A percentile compares a stretch with the other conserved stretches of the same genome.
These are phyloP conservation scores for Agonopterix arenella DNA, from an alignment of 2,888 invertebrate genomes.

Conservation along the genomic window DNA sequence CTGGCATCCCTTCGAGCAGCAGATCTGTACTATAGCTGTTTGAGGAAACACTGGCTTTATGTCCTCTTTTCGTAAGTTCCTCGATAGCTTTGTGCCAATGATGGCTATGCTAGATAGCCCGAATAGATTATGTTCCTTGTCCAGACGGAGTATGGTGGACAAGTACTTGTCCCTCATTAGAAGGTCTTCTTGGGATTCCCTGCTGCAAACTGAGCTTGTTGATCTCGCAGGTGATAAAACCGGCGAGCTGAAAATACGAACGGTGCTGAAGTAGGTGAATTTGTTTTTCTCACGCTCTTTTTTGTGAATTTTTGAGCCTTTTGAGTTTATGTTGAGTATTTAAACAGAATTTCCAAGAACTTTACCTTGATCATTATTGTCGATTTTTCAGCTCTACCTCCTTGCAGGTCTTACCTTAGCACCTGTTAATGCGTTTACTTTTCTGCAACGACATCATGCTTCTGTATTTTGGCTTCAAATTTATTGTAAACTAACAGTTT, in stretches of 20 bases:
- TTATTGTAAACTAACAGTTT: not conserved
- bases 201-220: conserved; percentile 34
- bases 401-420: conserved; percentile 35
- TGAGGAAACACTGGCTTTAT: conserved; percentile 56
- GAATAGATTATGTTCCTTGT: conserved; percentile 65
- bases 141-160: conserved; percentile 57
- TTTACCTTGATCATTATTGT: conserved; percentile 5
- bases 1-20: conserved; percentile 36
- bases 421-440: conserved; percentile 57
- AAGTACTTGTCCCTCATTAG: conserved; percentile 44
- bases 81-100: conserved; percentile 36
- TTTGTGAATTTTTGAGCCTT: too few species aligned
- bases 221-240: conserved; percentile 42
- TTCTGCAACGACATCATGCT: conserved; percentile 55
- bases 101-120: conserved; percentile 59
- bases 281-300: too few species aligned
- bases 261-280: not conserved
- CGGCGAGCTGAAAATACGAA: conserved; percentile 36
- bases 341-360: not conserved
- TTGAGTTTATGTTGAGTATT: not conserved
- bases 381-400: conserved; percentile 10
- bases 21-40: conserved; percentile 61
- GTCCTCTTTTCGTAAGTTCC: conserved; percentile 40
- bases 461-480: conserved; percentile 20
- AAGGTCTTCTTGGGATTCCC: conserved; percentile 13